Evolutionary conservation across 2,113 vertebrate genomes (phyloP), one percentile per base, ranked within the genome.

Genomic region (Anoplopoma fimbria): DNA sequence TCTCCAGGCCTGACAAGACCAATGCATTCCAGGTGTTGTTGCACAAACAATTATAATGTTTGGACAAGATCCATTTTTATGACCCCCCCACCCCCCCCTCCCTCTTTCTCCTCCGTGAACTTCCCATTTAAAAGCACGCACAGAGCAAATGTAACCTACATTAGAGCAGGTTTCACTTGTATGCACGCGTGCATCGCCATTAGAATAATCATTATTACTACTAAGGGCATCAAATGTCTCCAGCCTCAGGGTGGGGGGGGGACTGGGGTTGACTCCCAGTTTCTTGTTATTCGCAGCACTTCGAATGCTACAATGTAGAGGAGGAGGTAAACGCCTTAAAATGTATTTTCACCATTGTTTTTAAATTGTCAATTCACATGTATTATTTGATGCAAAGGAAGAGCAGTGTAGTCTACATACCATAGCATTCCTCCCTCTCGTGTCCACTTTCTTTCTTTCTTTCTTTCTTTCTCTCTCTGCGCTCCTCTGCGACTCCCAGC

Each of bases 401-500:
- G 75, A 81, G 53, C 63, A 58, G 58, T 69, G 15, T 62, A 33
- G 25, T 53, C 6, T 86, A 95, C 95, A 78, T 96, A 96, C 95
- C 95, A 93, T 88, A 89, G 93, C 92, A 94, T 92, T 94, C 91
- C 92, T 83, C 70, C 85, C 70, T 88, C 75, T 72, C 73, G 58
- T 34, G 86, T 91, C 91, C 91, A 71, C 91, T 93, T n/a, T n/a
- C 86, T 89, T 92, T 90, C 87, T 87, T 83, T 80, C 70, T 88
- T 58, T 27, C 89, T 92, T 78, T 90, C 85, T 86, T 82, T 83
- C 71, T 88, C 67, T 80, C 62, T 13, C 38, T 55, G 72, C 73
- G 72, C 73, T 79, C 71, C 89, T 86, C 77, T 72, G 77, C n/a
- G n/a, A n/a, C 75, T 89, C 91, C 49, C 85, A 85, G 83, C 89